Conservation (phyloP, 2,888 invertebrate species). For the Helleia helle region DNA sequence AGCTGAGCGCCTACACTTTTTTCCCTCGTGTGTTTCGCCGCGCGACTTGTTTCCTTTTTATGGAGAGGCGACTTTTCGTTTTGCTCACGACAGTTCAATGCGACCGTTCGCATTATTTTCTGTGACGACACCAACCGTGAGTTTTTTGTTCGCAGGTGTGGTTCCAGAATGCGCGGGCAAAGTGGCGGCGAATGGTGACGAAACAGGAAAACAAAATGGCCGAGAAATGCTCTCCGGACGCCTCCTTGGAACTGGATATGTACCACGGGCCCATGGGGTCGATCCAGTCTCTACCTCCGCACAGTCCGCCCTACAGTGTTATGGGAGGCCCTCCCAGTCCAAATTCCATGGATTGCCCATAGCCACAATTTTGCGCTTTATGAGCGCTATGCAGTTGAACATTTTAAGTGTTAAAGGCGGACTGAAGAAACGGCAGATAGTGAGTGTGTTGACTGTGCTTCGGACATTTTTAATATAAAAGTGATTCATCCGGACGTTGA, state of each 20-base stretch:
- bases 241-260: constrained; percentile 77
- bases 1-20: constrained; percentile 20
- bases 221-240: constrained; percentile 80
- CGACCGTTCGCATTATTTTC: constrained; percentile 30
- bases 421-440: constrained; percentile 20
- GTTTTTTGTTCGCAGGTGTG: constrained; percentile 84
- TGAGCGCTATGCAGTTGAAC: constrained; percentile 42
- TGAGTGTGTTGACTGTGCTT: constrained; percentile 8
- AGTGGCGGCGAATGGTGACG: constrained; percentile 91
- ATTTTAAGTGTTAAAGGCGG: constrained; percentile 22
- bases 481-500: not conserved
- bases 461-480: constrained; percentile 1
- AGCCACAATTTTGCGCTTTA: constrained; percentile 67
- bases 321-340: constrained; percentile 79
- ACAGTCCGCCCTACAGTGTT: constrained; percentile 81
- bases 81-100: constrained; percentile 35
- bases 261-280: constrained; percentile 79
- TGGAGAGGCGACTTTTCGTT: constrained; percentile 35
- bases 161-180: constrained; percentile 96
- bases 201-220: constrained; percentile 84
- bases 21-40: constrained; percentile 27
- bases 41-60: constrained; percentile 34
- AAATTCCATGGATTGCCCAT: constrained; percentile 83
- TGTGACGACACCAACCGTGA: constrained; percentile 31
- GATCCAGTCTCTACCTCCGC: constrained; percentile 77